Evolutionary conservation across 2,113 vertebrate genomes (phyloP).

Genomic region (Cyprinodon brontotheroides): DNA sequence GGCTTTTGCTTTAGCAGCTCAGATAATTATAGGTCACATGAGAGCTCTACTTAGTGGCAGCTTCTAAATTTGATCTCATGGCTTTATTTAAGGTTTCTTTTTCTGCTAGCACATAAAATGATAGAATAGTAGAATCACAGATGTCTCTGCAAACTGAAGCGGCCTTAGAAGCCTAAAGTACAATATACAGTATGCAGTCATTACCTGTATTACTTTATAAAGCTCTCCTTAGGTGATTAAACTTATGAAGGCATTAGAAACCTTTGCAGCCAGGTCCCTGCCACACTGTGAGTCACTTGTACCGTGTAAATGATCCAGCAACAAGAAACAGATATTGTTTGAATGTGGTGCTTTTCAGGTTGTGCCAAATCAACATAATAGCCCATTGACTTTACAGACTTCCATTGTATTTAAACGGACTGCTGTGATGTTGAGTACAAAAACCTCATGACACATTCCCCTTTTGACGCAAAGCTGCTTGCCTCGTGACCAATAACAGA

Average conservation of each 20-base stretch:
- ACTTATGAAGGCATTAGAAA: too few relatives aligned
- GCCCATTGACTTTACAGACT: not conserved
- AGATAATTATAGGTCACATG: not conserved
- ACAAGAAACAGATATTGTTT: not conserved
- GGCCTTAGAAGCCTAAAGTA: too few relatives aligned
- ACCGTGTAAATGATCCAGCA: too few relatives aligned
- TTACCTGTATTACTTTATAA: too few relatives aligned
- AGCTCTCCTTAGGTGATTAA: too few relatives aligned
- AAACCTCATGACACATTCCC: not conserved
- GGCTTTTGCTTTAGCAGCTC: conserved; percentile 6
- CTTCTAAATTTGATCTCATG: not conserved
- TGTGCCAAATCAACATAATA: not conserved
- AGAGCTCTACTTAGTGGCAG: not conserved
- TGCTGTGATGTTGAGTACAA: not conserved
- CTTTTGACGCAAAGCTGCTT: not conserved
- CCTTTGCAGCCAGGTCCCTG: not conserved
- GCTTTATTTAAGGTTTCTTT: not conserved
- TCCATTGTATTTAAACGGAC: not conserved
- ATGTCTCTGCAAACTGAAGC: not conserved
- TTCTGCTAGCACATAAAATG: too few relatives aligned
- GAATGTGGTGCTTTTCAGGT: not conserved
- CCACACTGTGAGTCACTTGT: not conserved
- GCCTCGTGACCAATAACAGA: too few relatives aligned
- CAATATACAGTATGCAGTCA: too few relatives aligned
- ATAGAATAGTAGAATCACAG: not conserved